Evolutionary conservation across 2,113 vertebrate genomes (phyloP).

Genomic region (Leucosticte australis): DNA sequence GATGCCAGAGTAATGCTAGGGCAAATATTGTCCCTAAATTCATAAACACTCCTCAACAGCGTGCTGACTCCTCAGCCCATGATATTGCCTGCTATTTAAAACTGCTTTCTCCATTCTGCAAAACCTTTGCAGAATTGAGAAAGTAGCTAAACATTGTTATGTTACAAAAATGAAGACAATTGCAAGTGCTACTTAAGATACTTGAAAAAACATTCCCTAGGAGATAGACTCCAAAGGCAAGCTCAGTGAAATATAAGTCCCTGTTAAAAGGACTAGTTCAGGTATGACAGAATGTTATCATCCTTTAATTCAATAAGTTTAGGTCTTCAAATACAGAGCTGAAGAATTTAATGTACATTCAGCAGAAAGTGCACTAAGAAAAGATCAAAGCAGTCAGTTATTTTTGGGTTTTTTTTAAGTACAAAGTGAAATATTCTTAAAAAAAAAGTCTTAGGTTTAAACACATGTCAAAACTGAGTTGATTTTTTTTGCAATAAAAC

Average conservation of each 20-base stretch:
- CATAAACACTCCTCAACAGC: not conserved
- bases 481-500: not conserved
- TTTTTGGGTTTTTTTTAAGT: not conserved
- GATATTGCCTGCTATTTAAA: not conserved
- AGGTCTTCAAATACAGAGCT: not conserved
- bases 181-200: fast-evolving
- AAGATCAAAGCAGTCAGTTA: not conserved
- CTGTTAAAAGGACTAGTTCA: not conserved
- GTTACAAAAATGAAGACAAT: not conserved
- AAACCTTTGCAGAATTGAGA: not conserved
- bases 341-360: not conserved
- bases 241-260: not conserved
- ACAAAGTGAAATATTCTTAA: not conserved
- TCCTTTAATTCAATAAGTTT: not conserved
- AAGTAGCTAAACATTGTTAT: not conserved
- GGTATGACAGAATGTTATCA: not conserved
- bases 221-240: not conserved
- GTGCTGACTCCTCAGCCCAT: not conserved
- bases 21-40: not conserved
- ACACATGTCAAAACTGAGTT: not conserved
- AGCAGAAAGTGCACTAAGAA: not conserved
- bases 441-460: not conserved
- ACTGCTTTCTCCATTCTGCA: too few relatives aligned
- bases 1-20: not conserved
- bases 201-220: not conserved